Conservation (phyloP, 2,113 vertebrate genomes). For the Hippocampus abdominalis region DNA sequence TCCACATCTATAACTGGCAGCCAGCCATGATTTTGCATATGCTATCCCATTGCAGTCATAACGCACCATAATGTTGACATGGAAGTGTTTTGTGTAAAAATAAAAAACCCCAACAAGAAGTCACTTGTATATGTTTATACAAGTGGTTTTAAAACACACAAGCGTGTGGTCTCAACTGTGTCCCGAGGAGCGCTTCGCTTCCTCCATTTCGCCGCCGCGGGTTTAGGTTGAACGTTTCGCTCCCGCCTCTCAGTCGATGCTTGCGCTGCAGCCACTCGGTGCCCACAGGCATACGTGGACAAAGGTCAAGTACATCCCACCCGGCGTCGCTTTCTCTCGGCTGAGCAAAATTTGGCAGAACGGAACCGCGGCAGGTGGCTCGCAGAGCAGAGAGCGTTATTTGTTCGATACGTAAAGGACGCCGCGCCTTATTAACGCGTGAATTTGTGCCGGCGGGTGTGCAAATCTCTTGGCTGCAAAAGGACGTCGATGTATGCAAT, state of each 20-base stretch:
- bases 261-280: constrained; percentile 25
- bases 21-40: no score
- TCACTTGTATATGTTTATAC: no score
- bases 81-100: no score
- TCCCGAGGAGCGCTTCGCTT: constrained; percentile 11
- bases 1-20: no score
- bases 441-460: constrained; percentile 16
- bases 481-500: neutral
- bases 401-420: constrained; percentile 41
- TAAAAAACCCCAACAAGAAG: no score
- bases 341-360: constrained; percentile 53
- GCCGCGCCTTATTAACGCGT: constrained; percentile 7
- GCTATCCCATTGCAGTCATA: no score
- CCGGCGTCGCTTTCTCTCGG: constrained; percentile 46
- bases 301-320: constrained; percentile 56
- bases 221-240: constrained; percentile 35
- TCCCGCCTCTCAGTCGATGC: constrained; percentile 27
- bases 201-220: constrained; percentile 10
- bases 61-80: no score
- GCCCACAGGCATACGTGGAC: constrained; percentile 48
- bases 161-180: constrained; percentile 4
- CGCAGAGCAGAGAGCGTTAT: constrained; percentile 48
- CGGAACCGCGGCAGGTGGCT: constrained; percentile 45
- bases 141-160: neutral
- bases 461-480: constrained; percentile 3